phyloP scores from a whole-genome alignment of 2,113 vertebrate genomes.

The Miniopterus natalensis region DNA sequence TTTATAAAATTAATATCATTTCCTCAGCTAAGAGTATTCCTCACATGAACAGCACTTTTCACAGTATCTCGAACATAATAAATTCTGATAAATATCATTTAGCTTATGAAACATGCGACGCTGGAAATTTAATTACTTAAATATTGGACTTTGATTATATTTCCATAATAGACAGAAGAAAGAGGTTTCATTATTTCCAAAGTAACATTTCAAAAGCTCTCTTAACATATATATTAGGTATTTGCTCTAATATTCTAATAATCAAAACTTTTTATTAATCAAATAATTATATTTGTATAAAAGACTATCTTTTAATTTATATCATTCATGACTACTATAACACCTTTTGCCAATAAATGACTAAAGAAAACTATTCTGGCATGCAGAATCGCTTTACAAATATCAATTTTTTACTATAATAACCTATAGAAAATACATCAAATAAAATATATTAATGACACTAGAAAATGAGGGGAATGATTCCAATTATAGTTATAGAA shows the following conservation, averaged over 20 bases:
- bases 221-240: neutral
- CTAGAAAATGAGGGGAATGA: neutral
- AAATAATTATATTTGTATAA: neutral
- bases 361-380: neutral
- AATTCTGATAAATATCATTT: conserved; percentile 42
- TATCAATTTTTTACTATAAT: neutral
- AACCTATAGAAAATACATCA: conserved; percentile 14
- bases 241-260: neutral
- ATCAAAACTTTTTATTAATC: neutral
- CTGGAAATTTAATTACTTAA: conserved; percentile 48
- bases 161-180: neutral
- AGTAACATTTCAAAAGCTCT: neutral
- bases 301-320: neutral
- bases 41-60: neutral
- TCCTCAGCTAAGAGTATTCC: neutral
- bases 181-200: neutral
- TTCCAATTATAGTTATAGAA: neutral
- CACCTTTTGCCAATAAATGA: neutral
- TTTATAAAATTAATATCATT: neutral
- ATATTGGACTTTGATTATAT: neutral
- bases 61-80: neutral
- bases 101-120: neutral
- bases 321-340: neutral
- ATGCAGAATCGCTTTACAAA: neutral
- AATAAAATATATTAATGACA: neutral